phyloP scores from a whole-genome alignment of 2,113 vertebrate species.

The Phainopepla nitens region DNA sequence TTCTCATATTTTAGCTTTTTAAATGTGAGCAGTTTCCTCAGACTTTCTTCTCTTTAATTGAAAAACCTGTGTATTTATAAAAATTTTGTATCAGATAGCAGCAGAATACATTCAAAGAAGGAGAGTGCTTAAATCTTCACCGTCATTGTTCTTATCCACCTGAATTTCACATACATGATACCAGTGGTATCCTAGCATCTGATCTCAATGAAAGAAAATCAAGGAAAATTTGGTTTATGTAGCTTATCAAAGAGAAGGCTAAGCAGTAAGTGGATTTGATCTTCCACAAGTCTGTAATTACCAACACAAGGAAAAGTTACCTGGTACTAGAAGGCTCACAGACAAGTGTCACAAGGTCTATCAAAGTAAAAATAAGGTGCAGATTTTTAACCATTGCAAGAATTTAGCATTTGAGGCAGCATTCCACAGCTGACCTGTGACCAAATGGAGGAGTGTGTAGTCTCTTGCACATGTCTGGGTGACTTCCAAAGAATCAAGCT shows the following conservation, averaged over 20 bases:
- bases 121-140: neutral
- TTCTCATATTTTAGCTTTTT: neutral
- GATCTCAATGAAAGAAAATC: neutral
- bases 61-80: neutral
- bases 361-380: neutral
- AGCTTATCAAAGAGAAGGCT: neutral
- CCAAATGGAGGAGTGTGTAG: neutral
- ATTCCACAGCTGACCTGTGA: neutral
- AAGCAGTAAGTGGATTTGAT: neutral
- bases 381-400: neutral
- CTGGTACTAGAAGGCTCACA: neutral
- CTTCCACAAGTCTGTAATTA: neutral
- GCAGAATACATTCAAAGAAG: neutral
- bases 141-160: neutral
- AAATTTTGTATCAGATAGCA: neutral
- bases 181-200: neutral
- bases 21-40: neutral
- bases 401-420: neutral
- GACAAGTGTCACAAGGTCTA: neutral
- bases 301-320: neutral
- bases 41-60: neutral
- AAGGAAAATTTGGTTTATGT: neutral
- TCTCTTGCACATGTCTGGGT: fast-evolving
- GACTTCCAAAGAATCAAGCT: neutral
- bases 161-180: neutral